Conservation (phyloP, 2,888 invertebrate genomes). For the Cotesia congregata region DNA sequence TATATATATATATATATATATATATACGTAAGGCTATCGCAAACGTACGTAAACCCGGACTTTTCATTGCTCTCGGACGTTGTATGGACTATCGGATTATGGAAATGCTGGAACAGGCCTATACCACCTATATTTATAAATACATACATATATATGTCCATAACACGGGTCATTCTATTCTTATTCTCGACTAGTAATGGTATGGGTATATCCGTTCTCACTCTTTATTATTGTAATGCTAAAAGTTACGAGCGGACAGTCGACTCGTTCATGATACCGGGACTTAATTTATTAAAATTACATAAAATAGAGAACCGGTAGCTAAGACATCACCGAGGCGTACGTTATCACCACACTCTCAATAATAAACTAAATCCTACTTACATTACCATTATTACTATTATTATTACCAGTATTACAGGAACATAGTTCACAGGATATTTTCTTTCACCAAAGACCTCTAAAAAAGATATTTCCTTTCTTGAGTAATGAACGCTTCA, state of each 20-base stretch:
- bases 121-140: background rate
- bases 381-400: background rate
- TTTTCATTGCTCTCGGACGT: constrained; percentile 61
- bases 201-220: constrained; percentile 44
- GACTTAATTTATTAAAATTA: constrained; percentile 64
- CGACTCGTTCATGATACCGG: constrained; percentile 56
- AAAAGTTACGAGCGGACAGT: constrained; percentile 63
- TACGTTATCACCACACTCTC: constrained; percentile 21
- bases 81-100: constrained; percentile 59
- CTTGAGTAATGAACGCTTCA: background rate
- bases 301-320: constrained; percentile 58
- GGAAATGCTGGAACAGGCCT: constrained; percentile 57
- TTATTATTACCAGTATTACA: no score
- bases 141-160: background rate
- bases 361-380: background rate
- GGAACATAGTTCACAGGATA: no score
- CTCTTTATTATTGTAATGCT: constrained; percentile 69
- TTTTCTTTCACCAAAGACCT: constrained; percentile 19
- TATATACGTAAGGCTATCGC: constrained; percentile 24
- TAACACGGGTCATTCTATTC: constrained; percentile 33
- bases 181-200: constrained; percentile 15
- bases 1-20: background rate
- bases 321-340: constrained; percentile 31
- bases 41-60: constrained; percentile 49
- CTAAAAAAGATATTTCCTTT: background rate